A percentile compares a stretch with the other conserved stretches of the same genome.
Conservation (phyloP, 2,113 vertebrate genomes). For the Paramormyrops kingsleyae region DNA sequence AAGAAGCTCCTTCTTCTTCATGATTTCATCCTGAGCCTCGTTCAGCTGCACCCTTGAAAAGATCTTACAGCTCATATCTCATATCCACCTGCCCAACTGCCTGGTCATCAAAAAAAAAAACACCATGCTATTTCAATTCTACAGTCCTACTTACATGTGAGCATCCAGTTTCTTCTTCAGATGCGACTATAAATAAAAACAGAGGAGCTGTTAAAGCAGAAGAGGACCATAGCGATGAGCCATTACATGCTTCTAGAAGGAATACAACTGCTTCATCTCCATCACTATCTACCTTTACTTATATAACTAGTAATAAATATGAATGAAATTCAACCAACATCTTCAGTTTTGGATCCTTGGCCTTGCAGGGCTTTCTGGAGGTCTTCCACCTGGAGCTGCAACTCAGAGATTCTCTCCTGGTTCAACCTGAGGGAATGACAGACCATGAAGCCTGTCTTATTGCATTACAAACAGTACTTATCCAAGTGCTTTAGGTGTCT, state of each 20-base stretch:
- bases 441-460: background rate
- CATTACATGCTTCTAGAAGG: background rate
- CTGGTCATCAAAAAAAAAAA: background rate
- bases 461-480: background rate
- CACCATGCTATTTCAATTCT: background rate
- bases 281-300: background rate
- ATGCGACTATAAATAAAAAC: constrained; percentile 73
- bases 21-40: constrained; percentile 88
- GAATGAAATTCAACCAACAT: constrained; percentile 61
- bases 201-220: background rate
- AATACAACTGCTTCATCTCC: background rate
- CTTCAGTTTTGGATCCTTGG: constrained; percentile 80
- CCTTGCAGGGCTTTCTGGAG: constrained; percentile 88
- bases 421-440: constrained; percentile 62
- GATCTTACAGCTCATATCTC: background rate
- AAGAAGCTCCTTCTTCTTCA: constrained; percentile 93
- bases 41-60: constrained; percentile 82
- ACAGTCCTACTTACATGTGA: constrained; percentile 81
- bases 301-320: background rate
- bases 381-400: constrained; percentile 90
- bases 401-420: constrained; percentile 68
- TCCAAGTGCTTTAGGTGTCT: background rate
- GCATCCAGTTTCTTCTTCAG: constrained; percentile 88
- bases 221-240: background rate
- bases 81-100: constrained; percentile 13